phyloP scores from a whole-genome alignment of 2,888 invertebrate genomes.

The Leucozona laternaria region DNA sequence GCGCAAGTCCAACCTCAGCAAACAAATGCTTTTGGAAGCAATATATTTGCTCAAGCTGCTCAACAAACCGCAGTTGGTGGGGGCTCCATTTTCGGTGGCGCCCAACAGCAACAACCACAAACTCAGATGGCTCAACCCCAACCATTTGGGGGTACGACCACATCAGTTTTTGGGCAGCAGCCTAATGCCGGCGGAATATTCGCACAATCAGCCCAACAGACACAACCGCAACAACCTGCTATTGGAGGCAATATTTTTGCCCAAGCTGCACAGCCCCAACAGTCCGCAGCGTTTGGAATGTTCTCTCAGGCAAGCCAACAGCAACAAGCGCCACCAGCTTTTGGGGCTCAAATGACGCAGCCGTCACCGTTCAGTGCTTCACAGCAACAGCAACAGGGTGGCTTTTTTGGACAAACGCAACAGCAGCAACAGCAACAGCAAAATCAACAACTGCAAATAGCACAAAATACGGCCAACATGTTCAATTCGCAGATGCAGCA shows the following conservation, averaged over 20 bases:
- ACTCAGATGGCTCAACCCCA: slow-evolving; percentile 23
- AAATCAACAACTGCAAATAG: slow-evolving; percentile 56
- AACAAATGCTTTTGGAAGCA: slow-evolving; percentile 69
- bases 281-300: slow-evolving; percentile 51
- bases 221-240: slow-evolving; percentile 49
- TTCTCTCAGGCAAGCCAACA: slow-evolving; percentile 60
- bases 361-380: slow-evolving; percentile 42
- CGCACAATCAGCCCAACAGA: slow-evolving; percentile 67
- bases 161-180: slow-evolving; percentile 49
- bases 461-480: slow-evolving; percentile 14
- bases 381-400: slow-evolving; percentile 55
- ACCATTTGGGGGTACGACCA: slow-evolving; percentile 32
- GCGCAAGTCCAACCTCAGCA: slow-evolving; percentile 64
- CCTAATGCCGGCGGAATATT: slow-evolving; percentile 52
- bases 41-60: slow-evolving; percentile 75
- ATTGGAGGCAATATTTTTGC: slow-evolving; percentile 77
- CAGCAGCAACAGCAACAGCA: slow-evolving; percentile 56
- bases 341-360: slow-evolving; percentile 47
- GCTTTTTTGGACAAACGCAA: slow-evolving; percentile 60
- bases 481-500: slow-evolving; percentile 58
- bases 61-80: slow-evolving; percentile 51
- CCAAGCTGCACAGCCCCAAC: slow-evolving; percentile 59
- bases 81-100: slow-evolving; percentile 34
- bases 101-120: slow-evolving; percentile 66
- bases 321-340: slow-evolving; percentile 45